Evolutionary conservation across 2,797 vertebrate species (phyloP).

Genomic region (Esox masquinongy): DNA sequence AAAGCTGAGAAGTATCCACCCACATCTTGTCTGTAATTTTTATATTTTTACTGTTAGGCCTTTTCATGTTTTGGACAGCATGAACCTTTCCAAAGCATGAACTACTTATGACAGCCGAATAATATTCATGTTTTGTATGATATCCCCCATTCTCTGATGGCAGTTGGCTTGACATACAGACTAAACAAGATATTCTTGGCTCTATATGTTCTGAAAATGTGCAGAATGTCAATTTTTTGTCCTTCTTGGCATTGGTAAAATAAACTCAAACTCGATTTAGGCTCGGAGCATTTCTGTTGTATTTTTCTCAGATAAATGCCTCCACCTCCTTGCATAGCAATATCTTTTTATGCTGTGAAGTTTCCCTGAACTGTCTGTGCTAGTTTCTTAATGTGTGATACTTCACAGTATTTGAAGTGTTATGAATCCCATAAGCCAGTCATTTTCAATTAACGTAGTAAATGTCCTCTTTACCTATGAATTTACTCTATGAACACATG

Average conservation of each 20-base stretch:
- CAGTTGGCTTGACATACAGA: slow-evolving; percentile 1
- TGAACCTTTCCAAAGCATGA: slow-evolving; percentile 21
- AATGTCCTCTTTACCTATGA: background rate
- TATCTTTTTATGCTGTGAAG: background rate
- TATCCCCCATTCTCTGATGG: background rate
- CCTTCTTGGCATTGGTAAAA: slow-evolving; percentile 1
- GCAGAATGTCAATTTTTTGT: slow-evolving; percentile 11
- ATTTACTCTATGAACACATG: background rate
- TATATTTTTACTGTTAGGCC: slow-evolving; percentile 1
- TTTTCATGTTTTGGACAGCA: slow-evolving; percentile 31
- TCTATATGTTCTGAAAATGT: slow-evolving; percentile 25
- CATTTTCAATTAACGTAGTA: background rate
- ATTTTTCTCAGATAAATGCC: background rate
- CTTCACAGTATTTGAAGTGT: background rate
- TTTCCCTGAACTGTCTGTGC: background rate
- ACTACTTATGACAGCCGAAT: slow-evolving; percentile 36
- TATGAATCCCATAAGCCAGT: background rate
- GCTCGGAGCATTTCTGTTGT: slow-evolving; percentile 10
- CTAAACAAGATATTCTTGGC: slow-evolving; percentile 12
- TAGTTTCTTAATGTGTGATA: background rate
- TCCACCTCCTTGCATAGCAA: background rate
- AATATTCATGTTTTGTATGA: slow-evolving; percentile 9
- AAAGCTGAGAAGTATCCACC: slow-evolving; percentile 51
- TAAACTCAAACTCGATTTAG: slow-evolving; percentile 21
- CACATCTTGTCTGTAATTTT: slow-evolving; percentile 41